Evolutionary conservation across 2,113 vertebrate species (phyloP), one percentile per base, ranked within the genome.

Genomic region (Mixornis gularis): DNA sequence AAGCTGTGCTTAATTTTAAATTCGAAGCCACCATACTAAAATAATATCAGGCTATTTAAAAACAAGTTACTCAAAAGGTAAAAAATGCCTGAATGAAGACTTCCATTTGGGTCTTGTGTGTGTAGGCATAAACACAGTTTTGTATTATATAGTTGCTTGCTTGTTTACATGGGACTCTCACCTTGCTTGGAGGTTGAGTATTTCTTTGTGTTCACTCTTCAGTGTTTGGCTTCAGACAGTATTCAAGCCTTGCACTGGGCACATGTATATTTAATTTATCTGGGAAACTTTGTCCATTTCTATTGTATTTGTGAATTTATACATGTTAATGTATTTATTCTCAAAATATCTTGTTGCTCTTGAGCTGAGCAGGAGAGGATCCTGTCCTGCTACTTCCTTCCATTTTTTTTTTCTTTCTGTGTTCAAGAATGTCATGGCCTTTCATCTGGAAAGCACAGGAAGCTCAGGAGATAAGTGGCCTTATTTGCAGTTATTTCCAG

Each of bases 1-100:
- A 52, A 92, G 72, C 80, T 95, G 83, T 89, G 63, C 83, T 88
- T 73, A 77, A 52, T 48, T 83, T 64, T 87, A 68, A 92, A 90
- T 62, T 53, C 21, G 70, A 74, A 91, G 22, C 21, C 15, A 73
- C 10, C 1, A 3, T 66, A 24, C 20, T 87, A 68, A 81, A 85
- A 79, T 65, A 87, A 16, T 21, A 36, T 25, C 21, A 40, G 10
- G 3, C 24, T 73, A 52, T 68, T 79, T 10, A 60, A 76, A 84
- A 81, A 26, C 25, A 66, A 27, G 10, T 51, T 90, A 40, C 13
- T 26, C 10, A 40, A 84, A 80, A 69, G 20, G 11, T 49, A 46
- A 21, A 65, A 58, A 78, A 63, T 63, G 13, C 18, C 16, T 13
- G 20, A 71, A 52, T 56, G 27, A 81, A 52, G 26, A 12, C 18